A percentile compares a stretch with the other conserved stretches of the same genome.
Conservation (phyloP, 2,113 vertebrate species). For the Suncus etruscus region DNA sequence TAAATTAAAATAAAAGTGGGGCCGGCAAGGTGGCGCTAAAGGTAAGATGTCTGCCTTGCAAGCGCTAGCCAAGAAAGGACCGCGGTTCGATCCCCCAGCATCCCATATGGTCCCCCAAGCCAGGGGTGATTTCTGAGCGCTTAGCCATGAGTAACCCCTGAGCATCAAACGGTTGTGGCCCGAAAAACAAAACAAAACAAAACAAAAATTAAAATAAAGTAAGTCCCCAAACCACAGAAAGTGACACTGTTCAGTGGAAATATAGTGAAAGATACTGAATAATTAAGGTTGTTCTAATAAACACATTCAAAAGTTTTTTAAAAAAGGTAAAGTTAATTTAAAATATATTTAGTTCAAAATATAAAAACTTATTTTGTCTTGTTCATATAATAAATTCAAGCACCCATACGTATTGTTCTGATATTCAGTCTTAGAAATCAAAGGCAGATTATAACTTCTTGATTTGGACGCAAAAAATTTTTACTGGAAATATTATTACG, state of each 20-base stretch:
- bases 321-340: background rate
- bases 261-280: background rate
- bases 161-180: too few relatives aligned
- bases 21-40: too few relatives aligned
- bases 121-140: too few relatives aligned
- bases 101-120: too few relatives aligned
- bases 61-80: too few relatives aligned
- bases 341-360: background rate
- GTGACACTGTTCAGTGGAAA: background rate
- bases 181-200: too few relatives aligned
- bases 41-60: too few relatives aligned
- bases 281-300: background rate
- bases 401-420: conserved; percentile 23
- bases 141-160: too few relatives aligned
- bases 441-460: conserved; percentile 34
- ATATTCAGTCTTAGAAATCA: background rate
- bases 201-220: conserved; percentile 2
- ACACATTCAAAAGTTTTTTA: conserved; percentile 2
- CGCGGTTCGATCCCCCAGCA: too few relatives aligned
- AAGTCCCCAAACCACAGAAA: background rate
- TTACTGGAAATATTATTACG: conserved; percentile 1
- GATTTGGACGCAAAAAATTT: conserved; percentile 12
- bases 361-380: background rate
- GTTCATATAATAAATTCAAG: background rate
- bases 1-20: background rate